These are phyloP conservation scores for Dendrophyllia cribrosa DNA, from an alignment of 64 coral and sea anemone species.

Conservation along the genomic window DNA sequence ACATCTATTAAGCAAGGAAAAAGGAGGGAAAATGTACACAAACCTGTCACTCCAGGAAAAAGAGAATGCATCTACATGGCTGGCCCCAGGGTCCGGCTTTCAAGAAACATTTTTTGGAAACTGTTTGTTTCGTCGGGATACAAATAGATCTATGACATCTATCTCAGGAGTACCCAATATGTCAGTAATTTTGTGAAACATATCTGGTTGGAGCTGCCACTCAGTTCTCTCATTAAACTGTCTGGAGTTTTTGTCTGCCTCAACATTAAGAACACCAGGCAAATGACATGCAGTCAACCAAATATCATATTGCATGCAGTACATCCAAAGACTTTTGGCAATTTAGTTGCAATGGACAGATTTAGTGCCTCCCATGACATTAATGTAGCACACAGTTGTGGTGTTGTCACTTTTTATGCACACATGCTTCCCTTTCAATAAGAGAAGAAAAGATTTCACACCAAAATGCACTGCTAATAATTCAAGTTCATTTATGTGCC, in stretches of 20 bases:
- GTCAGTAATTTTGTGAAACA: conserved; percentile 24
- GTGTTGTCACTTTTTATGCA: conserved; percentile 50
- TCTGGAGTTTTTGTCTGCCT: conserved; percentile 40
- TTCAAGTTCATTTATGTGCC: conserved; percentile 62
- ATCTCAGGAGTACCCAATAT: conserved; percentile 36
- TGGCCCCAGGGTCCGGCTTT: conserved; percentile 1
- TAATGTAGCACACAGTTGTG: conserved; percentile 63
- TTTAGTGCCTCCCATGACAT: conserved; percentile 65
- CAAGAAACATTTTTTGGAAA: conserved; percentile 54
- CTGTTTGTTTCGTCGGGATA: conserved; percentile 28
- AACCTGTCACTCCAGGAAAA: conserved; percentile 34
- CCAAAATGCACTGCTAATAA: conserved; percentile 47
- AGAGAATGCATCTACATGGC: conserved; percentile 4
- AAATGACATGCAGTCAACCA: conserved; percentile 61
- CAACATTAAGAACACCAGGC: conserved; percentile 48
- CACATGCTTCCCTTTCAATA: conserved; percentile 56
- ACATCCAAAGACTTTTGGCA: conserved; percentile 48
- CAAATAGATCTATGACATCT: conserved; percentile 60
- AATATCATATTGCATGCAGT: conserved; percentile 44
- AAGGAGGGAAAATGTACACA: conserved; percentile 58
- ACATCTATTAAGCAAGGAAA: conserved; percentile 39
- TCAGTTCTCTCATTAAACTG: conserved; percentile 59
- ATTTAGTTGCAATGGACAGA: conserved; percentile 27
- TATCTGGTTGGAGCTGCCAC: conserved; percentile 34
- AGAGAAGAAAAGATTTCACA: conserved; percentile 17